A percentile compares a stretch with the other conserved stretches of the same genome.
phyloP scores from a whole-genome alignment of 2,797 vertebrate species.

The Oryzias sinensis region DNA sequence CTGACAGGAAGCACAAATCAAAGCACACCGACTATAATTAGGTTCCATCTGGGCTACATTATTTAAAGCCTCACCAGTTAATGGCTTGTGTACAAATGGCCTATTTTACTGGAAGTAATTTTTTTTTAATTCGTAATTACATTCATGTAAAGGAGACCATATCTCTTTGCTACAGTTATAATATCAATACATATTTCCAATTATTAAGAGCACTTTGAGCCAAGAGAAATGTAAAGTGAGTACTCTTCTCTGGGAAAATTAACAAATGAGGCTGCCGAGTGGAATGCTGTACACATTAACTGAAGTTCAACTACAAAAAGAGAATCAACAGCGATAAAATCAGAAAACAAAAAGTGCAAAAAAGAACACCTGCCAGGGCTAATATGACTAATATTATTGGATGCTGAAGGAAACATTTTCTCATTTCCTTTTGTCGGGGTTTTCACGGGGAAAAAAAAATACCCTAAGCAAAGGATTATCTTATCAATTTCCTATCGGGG shows the following conservation, averaged over 20 bases:
- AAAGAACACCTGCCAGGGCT: constrained; percentile 38
- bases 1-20: constrained; percentile 73
- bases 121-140: constrained; percentile 77
- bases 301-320: constrained; percentile 61
- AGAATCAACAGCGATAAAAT: constrained; percentile 52
- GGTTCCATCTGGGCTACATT: constrained; percentile 82
- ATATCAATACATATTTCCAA: constrained; percentile 68
- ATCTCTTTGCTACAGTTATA: constrained; percentile 64
- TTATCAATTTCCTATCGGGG: constrained; percentile 58
- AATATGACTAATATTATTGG: constrained; percentile 33
- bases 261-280: constrained; percentile 56
- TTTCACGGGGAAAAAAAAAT: not conserved
- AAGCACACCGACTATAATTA: constrained; percentile 82
- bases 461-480: constrained; percentile 36
- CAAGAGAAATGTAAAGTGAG: constrained; percentile 49
- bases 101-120: constrained; percentile 82
- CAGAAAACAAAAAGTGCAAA: constrained; percentile 43
- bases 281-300: constrained; percentile 66
- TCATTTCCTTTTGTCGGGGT: constrained; percentile 69
- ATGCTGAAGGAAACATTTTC: constrained; percentile 52
- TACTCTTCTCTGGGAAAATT: constrained; percentile 48
- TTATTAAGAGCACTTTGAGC: constrained; percentile 57
- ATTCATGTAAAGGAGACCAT: constrained; percentile 68
- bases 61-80: constrained; percentile 80
- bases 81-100: constrained; percentile 83